phyloP scores from a whole-genome alignment of 2,888 invertebrate species.

The Stramonita haemastoma region DNA sequence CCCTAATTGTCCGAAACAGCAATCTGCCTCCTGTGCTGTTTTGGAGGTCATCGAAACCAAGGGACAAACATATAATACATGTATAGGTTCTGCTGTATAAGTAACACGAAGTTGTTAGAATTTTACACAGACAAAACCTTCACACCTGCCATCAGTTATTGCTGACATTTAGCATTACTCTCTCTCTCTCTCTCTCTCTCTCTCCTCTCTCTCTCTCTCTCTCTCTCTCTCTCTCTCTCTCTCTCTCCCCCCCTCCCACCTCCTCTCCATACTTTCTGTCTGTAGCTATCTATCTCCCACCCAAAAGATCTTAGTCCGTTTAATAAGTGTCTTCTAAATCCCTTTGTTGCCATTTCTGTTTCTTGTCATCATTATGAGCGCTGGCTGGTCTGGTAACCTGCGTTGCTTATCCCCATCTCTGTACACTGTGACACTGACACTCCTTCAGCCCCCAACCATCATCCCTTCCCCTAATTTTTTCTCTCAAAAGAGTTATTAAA shows the following conservation, averaged over 20 bases:
- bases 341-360: neutral
- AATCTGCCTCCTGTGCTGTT: too few relatives aligned
- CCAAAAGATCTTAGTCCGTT: too few relatives aligned
- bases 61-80: too few relatives aligned
- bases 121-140: neutral
- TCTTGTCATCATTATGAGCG: neutral
- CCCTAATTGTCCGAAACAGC: too few relatives aligned
- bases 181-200: neutral
- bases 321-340: neutral
- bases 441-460: too few relatives aligned
- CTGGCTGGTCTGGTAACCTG: neutral
- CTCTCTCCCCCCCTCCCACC: neutral
- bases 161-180: neutral
- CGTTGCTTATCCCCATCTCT: neutral
- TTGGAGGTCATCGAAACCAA: too few relatives aligned
- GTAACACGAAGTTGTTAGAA: too few relatives aligned
- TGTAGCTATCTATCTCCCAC: neutral
- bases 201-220: neutral
- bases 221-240: neutral
- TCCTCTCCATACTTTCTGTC: too few relatives aligned
- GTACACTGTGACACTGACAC: neutral
- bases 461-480: neutral
- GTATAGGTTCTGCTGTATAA: too few relatives aligned
- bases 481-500: neutral
- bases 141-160: neutral